phyloP scores from a whole-genome alignment of 2,888 invertebrate genomes.

The Monoplex corrugatus region DNA sequence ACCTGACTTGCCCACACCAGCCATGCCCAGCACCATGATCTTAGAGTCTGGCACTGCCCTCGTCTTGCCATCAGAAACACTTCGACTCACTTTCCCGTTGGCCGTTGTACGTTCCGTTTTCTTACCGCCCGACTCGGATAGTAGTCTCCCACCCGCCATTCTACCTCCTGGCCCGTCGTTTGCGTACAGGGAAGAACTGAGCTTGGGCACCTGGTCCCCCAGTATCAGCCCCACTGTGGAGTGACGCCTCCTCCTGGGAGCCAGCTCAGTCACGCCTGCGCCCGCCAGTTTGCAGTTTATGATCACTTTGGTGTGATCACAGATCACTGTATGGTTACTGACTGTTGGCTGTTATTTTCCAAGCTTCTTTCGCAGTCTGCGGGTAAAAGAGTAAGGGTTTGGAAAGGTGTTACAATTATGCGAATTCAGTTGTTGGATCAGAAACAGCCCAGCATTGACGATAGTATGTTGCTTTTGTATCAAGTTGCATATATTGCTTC shows the following conservation, averaged over 20 bases:
- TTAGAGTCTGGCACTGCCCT: slow-evolving; percentile 73
- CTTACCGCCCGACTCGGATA: neutral
- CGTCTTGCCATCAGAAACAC: slow-evolving; percentile 13
- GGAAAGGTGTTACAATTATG: too few relatives aligned
- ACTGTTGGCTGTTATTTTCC: too few relatives aligned
- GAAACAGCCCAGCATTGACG: too few relatives aligned
- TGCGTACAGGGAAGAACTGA: neutral
- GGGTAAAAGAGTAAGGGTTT: too few relatives aligned
- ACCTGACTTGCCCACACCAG: slow-evolving; percentile 78
- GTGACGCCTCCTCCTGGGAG: slow-evolving; percentile 7
- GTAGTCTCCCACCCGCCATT: neutral
- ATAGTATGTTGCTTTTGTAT: too few relatives aligned
- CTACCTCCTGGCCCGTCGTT: neutral
- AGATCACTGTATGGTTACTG: too few relatives aligned
- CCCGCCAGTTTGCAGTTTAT: neutral
- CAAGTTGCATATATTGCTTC: too few relatives aligned
- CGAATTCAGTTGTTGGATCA: too few relatives aligned
- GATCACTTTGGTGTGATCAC: neutral
- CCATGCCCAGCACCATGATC: slow-evolving; percentile 73
- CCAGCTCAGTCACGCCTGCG: neutral
- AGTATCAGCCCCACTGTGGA: slow-evolving; percentile 24
- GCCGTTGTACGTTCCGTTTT: neutral
- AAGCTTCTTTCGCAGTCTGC: too few relatives aligned
- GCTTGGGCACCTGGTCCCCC: neutral
- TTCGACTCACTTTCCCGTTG: neutral